Base-by-base conservation (phyloP, 1,140 invertebrate genomes). In the Venturia canescens region DNA sequence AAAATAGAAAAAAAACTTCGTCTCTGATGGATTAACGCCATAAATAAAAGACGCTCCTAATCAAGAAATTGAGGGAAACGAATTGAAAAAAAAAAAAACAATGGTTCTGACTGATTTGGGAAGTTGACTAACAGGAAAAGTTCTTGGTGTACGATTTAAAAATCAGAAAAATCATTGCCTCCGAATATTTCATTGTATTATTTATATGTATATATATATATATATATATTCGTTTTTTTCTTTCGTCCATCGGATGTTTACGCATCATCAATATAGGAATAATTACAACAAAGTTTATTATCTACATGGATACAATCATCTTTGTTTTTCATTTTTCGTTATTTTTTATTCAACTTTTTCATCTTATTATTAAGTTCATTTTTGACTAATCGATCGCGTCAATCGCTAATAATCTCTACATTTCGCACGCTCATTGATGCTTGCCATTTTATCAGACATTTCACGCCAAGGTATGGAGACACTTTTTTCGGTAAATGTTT, bases 231-330 rank as follows among this genome's bases (percentile, higher is more conserved):
- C 3, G 38, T 44, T 44, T 44, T 44, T 44, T 44, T 34, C 11
- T 26, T 66, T 15, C 23, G 60, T 66, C 60, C 21, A 26, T 23
- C 1, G 60, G 27, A 66, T 66, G 23, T 66, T 66, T 66, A 66
- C 23, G 60, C 23, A 27, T 66, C 23, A 66, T 66, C 11, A 66
- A 29, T 66, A 27, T 29, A 27, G 21, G 21, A 80, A 72, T 80
- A 72, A 80, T 71, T 80, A 80, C 78, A 80, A 80, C 78, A 80
- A 80, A 80, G 21, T 66, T 80, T 80, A 80, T 80, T 80, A 80
- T 80, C 78, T 80, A 80, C 78, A 72, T 70, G 78, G 78, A 80
- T 80, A 80, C 78, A 80, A 72, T 80, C 70, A 69, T 72, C n/a
- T 80, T 50, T 72, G 21, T 66, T 23, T 57, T 66, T 57, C 21